Evolutionary conservation across 1,140 invertebrate genomes (phyloP).

Genomic region (Bradynema listronoti): DNA sequence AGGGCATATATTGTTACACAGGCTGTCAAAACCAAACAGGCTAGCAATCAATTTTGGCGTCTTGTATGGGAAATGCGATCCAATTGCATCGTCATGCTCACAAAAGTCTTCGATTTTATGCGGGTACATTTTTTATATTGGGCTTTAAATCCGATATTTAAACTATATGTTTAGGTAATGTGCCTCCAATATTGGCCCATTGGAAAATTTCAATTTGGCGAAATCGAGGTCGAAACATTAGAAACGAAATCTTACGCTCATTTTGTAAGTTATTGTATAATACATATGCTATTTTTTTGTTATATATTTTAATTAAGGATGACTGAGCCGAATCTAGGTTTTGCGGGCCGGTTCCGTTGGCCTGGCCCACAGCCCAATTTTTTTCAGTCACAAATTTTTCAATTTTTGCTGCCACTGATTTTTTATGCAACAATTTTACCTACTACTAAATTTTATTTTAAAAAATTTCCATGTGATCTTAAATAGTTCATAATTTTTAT

Average conservation of each 20-base stretch:
- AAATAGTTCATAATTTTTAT: too few relatives aligned
- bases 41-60: conserved; percentile 52
- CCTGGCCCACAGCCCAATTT: too few relatives aligned
- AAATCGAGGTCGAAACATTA: conserved; percentile 57
- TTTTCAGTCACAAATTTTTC: too few relatives aligned
- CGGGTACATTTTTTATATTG: conserved; percentile 27
- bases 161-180: conserved; percentile 57
- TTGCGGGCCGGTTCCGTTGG: too few relatives aligned
- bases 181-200: conserved; percentile 56
- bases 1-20: conserved; percentile 57
- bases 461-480: too few relatives aligned
- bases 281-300: conserved; percentile 20
- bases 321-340: too few relatives aligned
- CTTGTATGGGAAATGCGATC: conserved; percentile 56
- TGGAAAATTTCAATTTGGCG: conserved; percentile 44
- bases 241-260: conserved; percentile 58
- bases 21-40: conserved; percentile 54
- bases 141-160: background rate
- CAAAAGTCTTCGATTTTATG: conserved; percentile 58
- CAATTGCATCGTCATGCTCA: conserved; percentile 57
- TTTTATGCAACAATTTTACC: too few relatives aligned
- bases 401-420: too few relatives aligned
- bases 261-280: conserved; percentile 45
- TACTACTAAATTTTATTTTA: too few relatives aligned
- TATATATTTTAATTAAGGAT: conserved; percentile 8